Conservation (phyloP, 1,140 invertebrate genomes). For the Battus philenor region DNA sequence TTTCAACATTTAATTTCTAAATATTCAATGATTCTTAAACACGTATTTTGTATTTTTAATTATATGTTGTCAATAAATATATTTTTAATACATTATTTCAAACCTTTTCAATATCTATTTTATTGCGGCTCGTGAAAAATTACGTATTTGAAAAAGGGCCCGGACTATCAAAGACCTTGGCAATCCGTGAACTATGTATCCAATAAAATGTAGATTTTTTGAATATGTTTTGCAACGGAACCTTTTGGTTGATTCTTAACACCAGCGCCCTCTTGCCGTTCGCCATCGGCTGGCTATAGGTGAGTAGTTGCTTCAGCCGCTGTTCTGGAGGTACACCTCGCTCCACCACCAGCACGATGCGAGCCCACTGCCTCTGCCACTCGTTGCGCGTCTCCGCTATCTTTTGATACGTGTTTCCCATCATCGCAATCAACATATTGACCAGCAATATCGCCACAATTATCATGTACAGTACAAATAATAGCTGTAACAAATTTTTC, state of each 20-base stretch:
- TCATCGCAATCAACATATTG: conserved; percentile 99
- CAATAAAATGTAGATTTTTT: too few species aligned
- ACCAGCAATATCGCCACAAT: conserved; percentile 96
- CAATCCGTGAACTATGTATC: too few species aligned
- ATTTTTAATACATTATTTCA: too few species aligned
- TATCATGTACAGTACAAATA: conserved; percentile 97
- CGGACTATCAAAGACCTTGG: too few species aligned
- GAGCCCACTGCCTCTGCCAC: conserved; percentile 99
- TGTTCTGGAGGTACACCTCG: conserved; percentile 93
- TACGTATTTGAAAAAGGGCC: too few species aligned
- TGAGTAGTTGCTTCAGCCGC: conserved; percentile 87
- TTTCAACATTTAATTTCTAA: too few species aligned
- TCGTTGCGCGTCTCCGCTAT: conserved; percentile 98
- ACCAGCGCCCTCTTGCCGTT: conserved; percentile 92
- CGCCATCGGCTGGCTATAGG: conserved; percentile 97
- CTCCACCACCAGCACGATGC: conserved; percentile 97
- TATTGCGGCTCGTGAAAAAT: too few species aligned
- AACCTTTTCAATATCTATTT: too few species aligned
- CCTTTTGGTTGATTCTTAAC: conserved; percentile 88
- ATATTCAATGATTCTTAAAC: too few species aligned
- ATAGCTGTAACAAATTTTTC: conserved; percentile 81
- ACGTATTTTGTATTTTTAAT: too few species aligned
- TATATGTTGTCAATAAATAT: too few species aligned
- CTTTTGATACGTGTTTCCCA: conserved; percentile 99
- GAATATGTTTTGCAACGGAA: too few species aligned